Base-by-base conservation (phyloP, 2,113 vertebrate genomes). In the Oncorhynchus tshawytscha region DNA sequence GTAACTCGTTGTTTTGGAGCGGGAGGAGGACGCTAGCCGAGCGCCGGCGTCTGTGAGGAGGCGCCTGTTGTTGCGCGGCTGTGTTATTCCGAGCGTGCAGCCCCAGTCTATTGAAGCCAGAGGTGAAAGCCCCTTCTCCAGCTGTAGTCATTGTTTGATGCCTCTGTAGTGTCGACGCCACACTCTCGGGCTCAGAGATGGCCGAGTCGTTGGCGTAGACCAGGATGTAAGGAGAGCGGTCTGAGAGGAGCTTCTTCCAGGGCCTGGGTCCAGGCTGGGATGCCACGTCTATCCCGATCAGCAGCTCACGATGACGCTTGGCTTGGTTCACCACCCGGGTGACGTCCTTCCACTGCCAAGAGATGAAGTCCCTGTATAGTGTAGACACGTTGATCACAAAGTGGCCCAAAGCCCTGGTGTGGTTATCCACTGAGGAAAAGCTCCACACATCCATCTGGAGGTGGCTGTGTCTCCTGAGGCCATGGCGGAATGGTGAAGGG, bases 301-400 rank as follows among this genome's bases (percentile, higher is more conserved):
- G 93, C 54, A 96, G 92, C 66, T 96, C 90, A 0, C 92, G 84
- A 16, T 92, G 93, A 60, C 85, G 90, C 54, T 95, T 98, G 8
- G 95, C 96, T 64, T 94, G 91, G 15, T 89, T 94, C 59, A 97
- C 85, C 71, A 95, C 87, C 0, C 64, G 90, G 18, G 97, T 99
- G 39, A 99, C 92, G 87, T 99, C 96, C 90, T 95, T 95, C 92
- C 96, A 95, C 11, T 96, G 94, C 98, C 98, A 99, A n/a, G 94
- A 90, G 4, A 91, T 89, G 57, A 88, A 74, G 15, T 94, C 94
- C 75, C 78, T 77, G 70, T 92, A 85, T 72, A 85, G 76, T 1
- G 86, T 86, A 57, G 94, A 94, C 68, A 93, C 78, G 0, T 96
- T 96, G 79, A 96, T 90, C 0, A 88, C 88, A 75, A 96, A 92